phyloP scores from a whole-genome alignment of 2,113 vertebrate genomes.

The Datnioides undecimradiatus region DNA sequence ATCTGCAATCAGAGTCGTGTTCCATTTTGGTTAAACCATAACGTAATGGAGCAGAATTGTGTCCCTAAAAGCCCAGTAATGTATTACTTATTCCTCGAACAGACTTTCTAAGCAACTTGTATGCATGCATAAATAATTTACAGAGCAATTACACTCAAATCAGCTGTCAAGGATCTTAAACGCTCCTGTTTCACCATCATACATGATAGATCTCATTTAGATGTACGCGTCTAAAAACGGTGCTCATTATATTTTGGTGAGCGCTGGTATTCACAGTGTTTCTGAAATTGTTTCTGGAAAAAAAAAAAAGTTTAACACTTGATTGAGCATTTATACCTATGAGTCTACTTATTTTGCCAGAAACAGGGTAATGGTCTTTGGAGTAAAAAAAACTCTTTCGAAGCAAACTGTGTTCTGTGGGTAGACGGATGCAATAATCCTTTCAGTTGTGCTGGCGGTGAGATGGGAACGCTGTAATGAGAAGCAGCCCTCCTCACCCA shows the following conservation, averaged over 20 bases:
- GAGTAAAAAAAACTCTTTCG: constrained; percentile 23
- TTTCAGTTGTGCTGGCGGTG: constrained; percentile 23
- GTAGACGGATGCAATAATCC: constrained; percentile 26
- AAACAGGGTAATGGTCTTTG: not conserved
- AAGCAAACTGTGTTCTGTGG: not conserved
- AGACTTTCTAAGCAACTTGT: constrained; percentile 5
- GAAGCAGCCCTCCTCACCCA: constrained; percentile 28
- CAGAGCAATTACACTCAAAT: constrained; percentile 31
- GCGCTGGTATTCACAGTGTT: not conserved
- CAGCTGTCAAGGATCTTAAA: constrained; percentile 16
- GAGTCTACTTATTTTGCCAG: not conserved
- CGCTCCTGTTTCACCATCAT: not conserved
- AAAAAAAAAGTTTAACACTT: not conserved
- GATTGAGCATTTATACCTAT: not conserved
- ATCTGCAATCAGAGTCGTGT: not conserved
- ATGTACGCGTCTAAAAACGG: not conserved
- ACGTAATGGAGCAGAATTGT: constrained; percentile 33
- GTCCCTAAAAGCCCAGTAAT: constrained; percentile 10
- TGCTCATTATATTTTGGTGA: not conserved
- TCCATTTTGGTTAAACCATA: constrained; percentile 42
- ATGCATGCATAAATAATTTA: constrained; percentile 42
- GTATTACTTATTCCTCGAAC: constrained; percentile 34
- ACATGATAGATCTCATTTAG: not conserved
- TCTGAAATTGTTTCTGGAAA: constrained; percentile 4
- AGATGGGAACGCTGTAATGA: constrained; percentile 36